Evolutionary conservation across 2,113 vertebrate genomes (phyloP).

Genomic region (Myotis yumanensis): DNA sequence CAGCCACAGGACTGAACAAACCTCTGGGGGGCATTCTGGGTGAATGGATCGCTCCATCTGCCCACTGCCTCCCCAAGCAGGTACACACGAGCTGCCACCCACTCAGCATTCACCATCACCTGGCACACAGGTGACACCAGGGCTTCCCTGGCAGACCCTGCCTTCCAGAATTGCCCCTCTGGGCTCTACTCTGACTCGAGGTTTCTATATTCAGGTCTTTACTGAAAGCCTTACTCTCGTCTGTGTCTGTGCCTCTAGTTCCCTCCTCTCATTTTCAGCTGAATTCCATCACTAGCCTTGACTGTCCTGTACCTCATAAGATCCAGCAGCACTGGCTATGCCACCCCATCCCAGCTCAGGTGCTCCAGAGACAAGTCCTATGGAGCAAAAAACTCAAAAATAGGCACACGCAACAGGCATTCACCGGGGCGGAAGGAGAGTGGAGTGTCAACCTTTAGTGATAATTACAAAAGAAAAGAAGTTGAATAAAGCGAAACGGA

Average conservation of each 20-base stretch:
- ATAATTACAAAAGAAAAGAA: too few relatives aligned
- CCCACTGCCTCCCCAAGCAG: neutral
- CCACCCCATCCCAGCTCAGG: neutral
- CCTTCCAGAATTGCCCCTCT: neutral
- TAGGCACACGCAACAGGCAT: neutral
- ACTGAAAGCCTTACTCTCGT: neutral
- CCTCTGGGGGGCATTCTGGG: neutral
- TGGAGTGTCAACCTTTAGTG: neutral
- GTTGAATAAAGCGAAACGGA: neutral
- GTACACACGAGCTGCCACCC: neutral
- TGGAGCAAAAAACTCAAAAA: neutral
- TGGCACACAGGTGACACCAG: neutral
- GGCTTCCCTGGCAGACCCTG: neutral
- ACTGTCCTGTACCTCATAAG: neutral
- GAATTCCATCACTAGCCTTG: neutral
- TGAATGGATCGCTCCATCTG: neutral
- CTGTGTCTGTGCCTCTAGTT: neutral
- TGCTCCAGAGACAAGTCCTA: neutral
- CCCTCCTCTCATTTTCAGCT: conserved; percentile 18
- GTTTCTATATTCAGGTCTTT: conserved; percentile 10
- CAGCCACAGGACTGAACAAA: too few relatives aligned
- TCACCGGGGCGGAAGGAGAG: neutral
- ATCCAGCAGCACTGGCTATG: neutral
- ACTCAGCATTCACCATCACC: neutral
- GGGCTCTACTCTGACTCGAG: neutral